Evolutionary conservation across 2,113 vertebrate species (phyloP).

Genomic region (Phasianus colchicus): DNA sequence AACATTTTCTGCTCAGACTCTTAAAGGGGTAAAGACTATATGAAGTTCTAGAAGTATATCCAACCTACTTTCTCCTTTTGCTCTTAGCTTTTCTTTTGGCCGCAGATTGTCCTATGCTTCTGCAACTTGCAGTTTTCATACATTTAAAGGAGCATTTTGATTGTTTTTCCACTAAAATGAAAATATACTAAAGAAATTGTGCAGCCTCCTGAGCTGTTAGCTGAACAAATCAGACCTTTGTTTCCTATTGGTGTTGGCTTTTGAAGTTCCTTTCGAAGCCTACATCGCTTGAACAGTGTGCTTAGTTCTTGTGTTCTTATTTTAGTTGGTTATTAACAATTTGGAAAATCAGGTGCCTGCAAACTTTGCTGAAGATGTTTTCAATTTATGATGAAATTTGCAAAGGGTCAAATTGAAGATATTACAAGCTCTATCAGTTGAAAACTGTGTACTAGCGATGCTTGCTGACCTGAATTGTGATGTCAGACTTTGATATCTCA

Average conservation of each 20-base stretch:
- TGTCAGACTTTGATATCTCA: background rate
- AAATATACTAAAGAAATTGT: background rate
- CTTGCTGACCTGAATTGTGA: fast-evolving
- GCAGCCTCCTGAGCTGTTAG: background rate
- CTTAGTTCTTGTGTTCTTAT: background rate
- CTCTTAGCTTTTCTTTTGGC: background rate
- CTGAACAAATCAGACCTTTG: background rate
- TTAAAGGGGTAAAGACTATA: background rate
- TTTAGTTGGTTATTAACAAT: background rate
- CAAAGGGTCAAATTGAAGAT: background rate
- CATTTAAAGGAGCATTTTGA: background rate
- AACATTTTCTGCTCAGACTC: background rate
- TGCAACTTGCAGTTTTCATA: background rate
- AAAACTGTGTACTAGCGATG: background rate
- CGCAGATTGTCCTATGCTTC: background rate
- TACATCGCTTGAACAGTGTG: background rate
- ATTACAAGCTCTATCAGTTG: background rate
- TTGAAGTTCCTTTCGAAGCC: background rate
- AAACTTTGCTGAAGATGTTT: background rate
- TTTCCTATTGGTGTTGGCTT: background rate
- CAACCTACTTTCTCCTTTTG: background rate
- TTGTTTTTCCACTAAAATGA: background rate
- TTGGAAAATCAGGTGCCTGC: background rate
- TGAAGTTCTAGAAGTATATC: background rate
- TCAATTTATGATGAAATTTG: background rate